phyloP scores from a whole-genome alignment of 2,888 invertebrate genomes.

The Eilema sororculum region DNA sequence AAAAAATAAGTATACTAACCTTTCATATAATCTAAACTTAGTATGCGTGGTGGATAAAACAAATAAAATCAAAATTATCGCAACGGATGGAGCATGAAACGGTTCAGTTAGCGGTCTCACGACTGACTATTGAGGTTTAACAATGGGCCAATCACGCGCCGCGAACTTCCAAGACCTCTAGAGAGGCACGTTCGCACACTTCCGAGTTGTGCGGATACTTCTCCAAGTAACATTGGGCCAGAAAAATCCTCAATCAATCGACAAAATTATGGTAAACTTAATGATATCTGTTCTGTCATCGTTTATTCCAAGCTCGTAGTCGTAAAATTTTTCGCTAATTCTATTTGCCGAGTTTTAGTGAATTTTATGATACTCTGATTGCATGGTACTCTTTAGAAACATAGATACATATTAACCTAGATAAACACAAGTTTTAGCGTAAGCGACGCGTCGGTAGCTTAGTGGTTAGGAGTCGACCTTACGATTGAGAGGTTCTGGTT shows the following conservation, averaged over 20 bases:
- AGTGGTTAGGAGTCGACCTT: no score
- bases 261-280: constrained; percentile 62
- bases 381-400: not conserved
- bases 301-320: constrained; percentile 55
- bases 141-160: constrained; percentile 82
- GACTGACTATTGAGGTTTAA: constrained; percentile 77
- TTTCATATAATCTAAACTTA: not conserved
- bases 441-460: no score
- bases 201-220: constrained; percentile 69
- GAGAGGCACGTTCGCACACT: constrained; percentile 75
- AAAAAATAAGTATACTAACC: not conserved
- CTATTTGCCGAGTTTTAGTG: constrained; percentile 19
- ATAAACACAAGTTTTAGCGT: not conserved
- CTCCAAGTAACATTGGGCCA: constrained; percentile 55
- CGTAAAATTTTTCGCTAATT: constrained; percentile 36
- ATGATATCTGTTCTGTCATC: constrained; percentile 59
- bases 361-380: constrained; percentile 4
- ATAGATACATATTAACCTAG: not conserved
- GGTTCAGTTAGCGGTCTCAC: constrained; percentile 71
- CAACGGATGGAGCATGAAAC: constrained; percentile 56
- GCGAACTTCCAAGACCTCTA: constrained; percentile 74
- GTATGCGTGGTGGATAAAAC: constrained; percentile 19
- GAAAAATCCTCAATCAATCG: constrained; percentile 64
- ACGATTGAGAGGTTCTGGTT: no score
- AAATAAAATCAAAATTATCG: constrained; percentile 38